Conservation (phyloP, 1,140 invertebrate species). For the Drosophila athabasca region DNA sequence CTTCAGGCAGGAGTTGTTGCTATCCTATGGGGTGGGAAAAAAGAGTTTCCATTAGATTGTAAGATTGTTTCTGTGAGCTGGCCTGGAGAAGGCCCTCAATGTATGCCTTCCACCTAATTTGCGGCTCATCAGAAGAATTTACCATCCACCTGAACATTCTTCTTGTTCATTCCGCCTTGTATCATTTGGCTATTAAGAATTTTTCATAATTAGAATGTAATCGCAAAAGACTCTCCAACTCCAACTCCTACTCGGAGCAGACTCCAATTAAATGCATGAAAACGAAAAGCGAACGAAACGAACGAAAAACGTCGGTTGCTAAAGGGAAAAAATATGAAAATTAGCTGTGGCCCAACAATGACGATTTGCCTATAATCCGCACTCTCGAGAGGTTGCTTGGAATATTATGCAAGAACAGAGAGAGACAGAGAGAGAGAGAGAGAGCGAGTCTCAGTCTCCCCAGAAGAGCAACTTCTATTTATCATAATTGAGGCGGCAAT, state of each 20-base stretch:
- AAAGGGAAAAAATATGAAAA: conserved; percentile 49
- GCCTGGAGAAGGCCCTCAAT: too few species aligned
- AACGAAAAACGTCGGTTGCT: conserved; percentile 5
- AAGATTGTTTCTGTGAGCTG: too few species aligned
- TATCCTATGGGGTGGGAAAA: too few species aligned
- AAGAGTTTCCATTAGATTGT: too few species aligned
- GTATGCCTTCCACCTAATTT: not conserved
- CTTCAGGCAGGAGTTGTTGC: too few species aligned
- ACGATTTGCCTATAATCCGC: conserved; percentile 78
- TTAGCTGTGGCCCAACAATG: conserved; percentile 45
- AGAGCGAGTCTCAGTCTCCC: not conserved
- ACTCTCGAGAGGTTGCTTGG: conserved; percentile 1
- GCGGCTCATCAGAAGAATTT: not conserved
- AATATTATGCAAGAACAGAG: conserved; percentile 64
- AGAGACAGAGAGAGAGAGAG: not conserved
- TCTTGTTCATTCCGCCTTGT: conserved; percentile 23
- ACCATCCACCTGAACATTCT: not conserved
- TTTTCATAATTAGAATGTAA: conserved; percentile 73
- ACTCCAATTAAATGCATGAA: conserved; percentile 75
- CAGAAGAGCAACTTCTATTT: conserved; percentile 39
- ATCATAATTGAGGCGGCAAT: conserved; percentile 73
- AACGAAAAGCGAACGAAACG: conserved; percentile 44
- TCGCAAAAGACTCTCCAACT: conserved; percentile 34
- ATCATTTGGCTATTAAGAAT: conserved; percentile 68
- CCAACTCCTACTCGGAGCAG: conserved; percentile 36